Evolutionary conservation across 1,140 invertebrate species (phyloP).

Genomic region (Leptinotarsa lineolata): DNA sequence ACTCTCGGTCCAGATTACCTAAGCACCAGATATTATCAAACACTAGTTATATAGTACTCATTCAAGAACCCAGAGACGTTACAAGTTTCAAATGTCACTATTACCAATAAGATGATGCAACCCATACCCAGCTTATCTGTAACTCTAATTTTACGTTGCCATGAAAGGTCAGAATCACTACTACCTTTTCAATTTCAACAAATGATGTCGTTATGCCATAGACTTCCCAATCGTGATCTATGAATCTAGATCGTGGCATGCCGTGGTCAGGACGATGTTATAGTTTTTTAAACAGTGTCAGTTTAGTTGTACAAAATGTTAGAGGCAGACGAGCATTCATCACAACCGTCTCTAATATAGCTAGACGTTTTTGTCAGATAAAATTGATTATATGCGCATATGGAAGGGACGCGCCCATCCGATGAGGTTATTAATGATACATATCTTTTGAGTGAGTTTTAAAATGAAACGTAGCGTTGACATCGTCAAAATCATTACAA

Average conservation of each 20-base stretch:
- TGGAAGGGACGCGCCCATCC: not conserved
- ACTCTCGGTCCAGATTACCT: too few relatives aligned
- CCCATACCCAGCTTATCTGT: not conserved
- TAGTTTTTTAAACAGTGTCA: not conserved
- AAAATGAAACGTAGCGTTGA: too few relatives aligned
- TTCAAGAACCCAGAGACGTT: too few relatives aligned
- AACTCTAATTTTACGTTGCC: not conserved
- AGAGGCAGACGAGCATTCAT: not conserved
- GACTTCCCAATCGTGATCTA: slow-evolving; percentile 2
- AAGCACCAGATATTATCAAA: too few relatives aligned
- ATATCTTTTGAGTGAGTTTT: too few relatives aligned
- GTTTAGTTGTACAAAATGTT: slow-evolving; percentile 6
- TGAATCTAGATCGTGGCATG: slow-evolving; percentile 7
- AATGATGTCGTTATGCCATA: slow-evolving; percentile 3
- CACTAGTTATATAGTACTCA: too few relatives aligned
- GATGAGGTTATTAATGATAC: not conserved
- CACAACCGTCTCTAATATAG: not conserved
- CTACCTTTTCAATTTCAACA: slow-evolving; percentile 2
- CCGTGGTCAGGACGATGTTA: not conserved
- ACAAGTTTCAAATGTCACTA: too few relatives aligned
- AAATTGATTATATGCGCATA: not conserved
- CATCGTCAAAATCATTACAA: too few relatives aligned
- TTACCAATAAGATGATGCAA: too few relatives aligned
- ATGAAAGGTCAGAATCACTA: not conserved
- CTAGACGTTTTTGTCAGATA: not conserved